These are phyloP conservation scores for Belgica antarctica DNA, from an alignment of 2,888 invertebrate species.

Conservation along the genomic window DNA sequence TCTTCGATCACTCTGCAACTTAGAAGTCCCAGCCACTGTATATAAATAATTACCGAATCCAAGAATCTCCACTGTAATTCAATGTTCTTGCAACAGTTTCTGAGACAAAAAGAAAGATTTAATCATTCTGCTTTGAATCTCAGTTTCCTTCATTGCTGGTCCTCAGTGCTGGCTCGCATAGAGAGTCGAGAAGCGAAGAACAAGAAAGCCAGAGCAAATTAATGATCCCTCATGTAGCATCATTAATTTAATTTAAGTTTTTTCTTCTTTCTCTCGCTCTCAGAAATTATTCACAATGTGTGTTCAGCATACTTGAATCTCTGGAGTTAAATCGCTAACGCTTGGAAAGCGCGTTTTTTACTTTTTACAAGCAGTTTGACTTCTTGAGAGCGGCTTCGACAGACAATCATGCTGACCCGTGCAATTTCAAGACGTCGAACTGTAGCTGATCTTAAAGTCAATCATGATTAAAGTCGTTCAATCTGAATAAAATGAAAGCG, in stretches of 20 bases:
- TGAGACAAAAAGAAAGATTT: not conserved
- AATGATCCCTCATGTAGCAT: constrained; percentile 42
- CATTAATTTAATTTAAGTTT: constrained; percentile 42
- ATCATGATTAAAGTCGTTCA: constrained; percentile 27
- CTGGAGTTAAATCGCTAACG: not conserved
- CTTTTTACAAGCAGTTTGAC: too few relatives aligned
- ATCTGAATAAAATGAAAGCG: not conserved
- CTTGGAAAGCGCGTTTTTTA: too few relatives aligned
- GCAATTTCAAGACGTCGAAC: too few relatives aligned
- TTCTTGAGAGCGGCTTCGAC: too few relatives aligned
- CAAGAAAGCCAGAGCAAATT: constrained; percentile 30
- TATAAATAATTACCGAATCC: too few relatives aligned
- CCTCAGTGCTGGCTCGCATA: constrained; percentile 7
- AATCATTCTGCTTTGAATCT: constrained; percentile 10
- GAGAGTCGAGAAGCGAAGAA: not conserved
- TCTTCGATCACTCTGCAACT: too few relatives aligned
- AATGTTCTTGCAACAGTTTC: too few relatives aligned
- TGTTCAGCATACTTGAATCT: constrained; percentile 22
- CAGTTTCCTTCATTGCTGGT: too few relatives aligned
- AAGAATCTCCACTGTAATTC: too few relatives aligned
- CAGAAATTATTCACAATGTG: constrained; percentile 30
- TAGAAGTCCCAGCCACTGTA: too few relatives aligned
- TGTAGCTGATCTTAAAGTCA: not conserved
- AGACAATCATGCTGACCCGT: too few relatives aligned
- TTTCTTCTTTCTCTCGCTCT: not conserved